A percentile compares a stretch with the other conserved stretches of the same genome.
Conservation (phyloP, 2,113 vertebrate species). For the Xyliphius kryptos region DNA sequence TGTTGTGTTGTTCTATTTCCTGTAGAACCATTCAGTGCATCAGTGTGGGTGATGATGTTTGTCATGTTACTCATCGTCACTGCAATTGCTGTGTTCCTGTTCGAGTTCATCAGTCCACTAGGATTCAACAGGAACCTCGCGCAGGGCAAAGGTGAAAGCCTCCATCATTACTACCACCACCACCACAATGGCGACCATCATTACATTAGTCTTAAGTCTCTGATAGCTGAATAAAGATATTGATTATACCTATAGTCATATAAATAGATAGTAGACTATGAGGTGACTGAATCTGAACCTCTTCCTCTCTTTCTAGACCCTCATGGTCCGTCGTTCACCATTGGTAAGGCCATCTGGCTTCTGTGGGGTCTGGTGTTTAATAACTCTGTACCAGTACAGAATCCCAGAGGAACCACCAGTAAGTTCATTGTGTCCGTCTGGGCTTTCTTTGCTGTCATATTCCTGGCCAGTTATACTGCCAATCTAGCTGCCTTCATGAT, state of each 20-base stretch:
- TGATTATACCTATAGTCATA: no score
- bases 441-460: constrained; percentile 99
- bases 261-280: no score
- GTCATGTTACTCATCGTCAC: constrained; percentile 96
- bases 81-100: constrained; percentile 93
- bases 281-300: no score
- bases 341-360: constrained; percentile 95
- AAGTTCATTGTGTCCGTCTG: constrained; percentile 98
- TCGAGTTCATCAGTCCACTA: constrained; percentile 94
- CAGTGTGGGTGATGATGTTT: constrained; percentile 99
- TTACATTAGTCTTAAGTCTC: no score
- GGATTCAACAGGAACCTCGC: constrained; percentile 96
- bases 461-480: constrained; percentile 96
- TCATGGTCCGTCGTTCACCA: constrained; percentile 93
- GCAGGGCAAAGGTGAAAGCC: constrained; percentile 93
- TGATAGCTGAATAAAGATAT: no score
- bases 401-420: constrained; percentile 77
- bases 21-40: constrained; percentile 97
- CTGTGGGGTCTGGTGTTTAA: constrained; percentile 97
- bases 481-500: constrained; percentile 99
- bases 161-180: no score
- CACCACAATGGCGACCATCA: no score
- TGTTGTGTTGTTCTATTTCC: no score
- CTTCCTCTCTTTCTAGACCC: constrained; percentile 70
- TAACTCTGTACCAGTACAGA: background rate